phyloP scores from a whole-genome alignment of 2,797 vertebrate genomes.

The Pseudomugil gertrudae region DNA sequence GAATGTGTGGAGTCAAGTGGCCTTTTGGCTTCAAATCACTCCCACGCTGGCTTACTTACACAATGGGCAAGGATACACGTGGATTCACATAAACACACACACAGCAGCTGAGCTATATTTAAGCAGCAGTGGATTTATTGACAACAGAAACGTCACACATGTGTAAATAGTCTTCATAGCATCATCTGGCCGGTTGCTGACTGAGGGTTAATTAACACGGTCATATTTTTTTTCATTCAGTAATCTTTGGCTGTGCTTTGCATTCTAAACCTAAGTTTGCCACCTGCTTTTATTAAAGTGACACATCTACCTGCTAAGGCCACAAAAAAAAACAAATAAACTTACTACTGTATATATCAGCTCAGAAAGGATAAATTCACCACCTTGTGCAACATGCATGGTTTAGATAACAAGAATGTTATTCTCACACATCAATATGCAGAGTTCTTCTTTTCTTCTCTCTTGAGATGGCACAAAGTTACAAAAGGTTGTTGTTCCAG shows the following conservation, averaged over 20 bases:
- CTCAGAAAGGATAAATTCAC: not conserved
- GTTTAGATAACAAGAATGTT: not conserved
- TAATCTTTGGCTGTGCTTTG: not conserved
- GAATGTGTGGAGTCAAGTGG: conserved; percentile 67
- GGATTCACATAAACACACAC: conserved; percentile 25
- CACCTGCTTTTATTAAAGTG: not conserved
- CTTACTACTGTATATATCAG: not conserved
- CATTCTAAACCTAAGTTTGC: too few relatives aligned
- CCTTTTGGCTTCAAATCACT: conserved; percentile 62
- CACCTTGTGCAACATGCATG: not conserved
- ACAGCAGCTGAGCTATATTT: not conserved
- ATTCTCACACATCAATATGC: not conserved
- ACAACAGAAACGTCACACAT: not conserved
- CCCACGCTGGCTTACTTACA: conserved; percentile 61
- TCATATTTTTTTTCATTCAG: not conserved
- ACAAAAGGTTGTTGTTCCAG: not conserved
- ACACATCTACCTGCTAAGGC: not conserved
- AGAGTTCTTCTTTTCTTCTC: not conserved
- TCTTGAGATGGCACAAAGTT: not conserved
- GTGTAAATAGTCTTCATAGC: not conserved
- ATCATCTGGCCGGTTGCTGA: not conserved
- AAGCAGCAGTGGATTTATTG: not conserved
- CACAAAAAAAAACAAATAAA: not conserved
- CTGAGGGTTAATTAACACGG: not conserved
- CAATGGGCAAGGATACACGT: conserved; percentile 72